Conservation (phyloP, 2,113 vertebrate species). For the Mugil cephalus region DNA sequence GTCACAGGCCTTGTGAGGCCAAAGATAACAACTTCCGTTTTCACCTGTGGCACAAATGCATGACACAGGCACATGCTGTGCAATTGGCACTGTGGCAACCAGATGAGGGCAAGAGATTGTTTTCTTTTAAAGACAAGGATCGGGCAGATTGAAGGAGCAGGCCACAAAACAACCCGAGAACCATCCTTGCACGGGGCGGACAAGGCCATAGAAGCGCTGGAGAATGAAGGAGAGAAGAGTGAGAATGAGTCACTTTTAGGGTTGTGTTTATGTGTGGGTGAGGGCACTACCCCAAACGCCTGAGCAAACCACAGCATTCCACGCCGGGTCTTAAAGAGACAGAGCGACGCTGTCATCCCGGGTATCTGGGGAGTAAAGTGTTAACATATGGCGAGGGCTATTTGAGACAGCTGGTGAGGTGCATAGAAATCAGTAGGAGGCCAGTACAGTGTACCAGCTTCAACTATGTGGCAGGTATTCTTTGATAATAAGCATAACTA, state of each 20-base stretch:
- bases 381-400: conserved; percentile 77
- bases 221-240: conserved; percentile 49
- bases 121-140: not conserved
- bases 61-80: conserved; percentile 37
- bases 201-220: conserved; percentile 9
- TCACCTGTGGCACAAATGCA: conserved; percentile 59
- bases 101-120: conserved; percentile 24
- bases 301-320: conserved; percentile 83
- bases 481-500: no score
- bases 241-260: conserved; percentile 68
- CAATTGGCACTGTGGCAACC: conserved; percentile 34
- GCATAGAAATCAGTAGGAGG: conserved; percentile 66
- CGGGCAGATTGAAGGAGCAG: conserved; percentile 9
- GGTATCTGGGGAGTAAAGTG: conserved; percentile 75
- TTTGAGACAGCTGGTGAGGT: conserved; percentile 57
- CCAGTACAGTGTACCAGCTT: conserved; percentile 10
- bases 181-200: not conserved
- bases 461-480: not conserved
- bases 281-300: conserved; percentile 82
- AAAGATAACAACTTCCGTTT: conserved; percentile 32
- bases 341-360: conserved; percentile 74
- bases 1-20: conserved; percentile 8
- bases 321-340: conserved; percentile 79
- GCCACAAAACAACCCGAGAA: conserved; percentile 9
- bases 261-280: conserved; percentile 77